Conservation (phyloP, 92 coral and sea anemone species). For the Parazoanthus atlanticus region DNA sequence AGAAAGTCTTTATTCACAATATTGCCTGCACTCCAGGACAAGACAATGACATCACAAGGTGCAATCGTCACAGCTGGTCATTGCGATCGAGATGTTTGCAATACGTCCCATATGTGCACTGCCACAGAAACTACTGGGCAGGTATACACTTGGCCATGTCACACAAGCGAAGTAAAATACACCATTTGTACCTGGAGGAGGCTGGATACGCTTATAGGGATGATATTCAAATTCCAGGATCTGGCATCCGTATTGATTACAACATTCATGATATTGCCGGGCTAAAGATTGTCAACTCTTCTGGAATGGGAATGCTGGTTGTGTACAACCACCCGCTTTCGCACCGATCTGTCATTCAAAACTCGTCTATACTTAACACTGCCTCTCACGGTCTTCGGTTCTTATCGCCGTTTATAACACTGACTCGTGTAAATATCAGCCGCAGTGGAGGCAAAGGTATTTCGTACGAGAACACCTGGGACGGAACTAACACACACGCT, state of each 20-base stretch:
- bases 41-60: slow-evolving; percentile 55
- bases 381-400: slow-evolving; percentile 52
- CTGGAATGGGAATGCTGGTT: slow-evolving; percentile 54
- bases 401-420: slow-evolving; percentile 47
- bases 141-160: slow-evolving; percentile 64
- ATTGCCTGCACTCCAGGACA: slow-evolving; percentile 2
- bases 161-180: slow-evolving; percentile 45
- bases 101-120: slow-evolving; percentile 19
- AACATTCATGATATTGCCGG: slow-evolving; percentile 49
- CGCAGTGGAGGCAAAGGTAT: slow-evolving; percentile 51
- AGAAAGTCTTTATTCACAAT: too few relatives aligned
- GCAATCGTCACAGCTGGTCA: slow-evolving; percentile 51
- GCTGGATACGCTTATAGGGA: slow-evolving; percentile 66
- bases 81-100: slow-evolving; percentile 39
- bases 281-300: slow-evolving; percentile 45
- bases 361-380: slow-evolving; percentile 50
- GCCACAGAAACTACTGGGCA: slow-evolving; percentile 17
- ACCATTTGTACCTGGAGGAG: slow-evolving; percentile 55
- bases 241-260: slow-evolving; percentile 40
- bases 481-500: slow-evolving; percentile 20
- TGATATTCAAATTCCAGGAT: slow-evolving; percentile 51
- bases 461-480: slow-evolving; percentile 38
- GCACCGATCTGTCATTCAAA: slow-evolving; percentile 39
- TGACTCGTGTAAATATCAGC: slow-evolving; percentile 52
- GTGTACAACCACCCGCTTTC: slow-evolving; percentile 42